Conservation (phyloP, 2,797 vertebrate species). For the Aplochiton taeniatus region DNA sequence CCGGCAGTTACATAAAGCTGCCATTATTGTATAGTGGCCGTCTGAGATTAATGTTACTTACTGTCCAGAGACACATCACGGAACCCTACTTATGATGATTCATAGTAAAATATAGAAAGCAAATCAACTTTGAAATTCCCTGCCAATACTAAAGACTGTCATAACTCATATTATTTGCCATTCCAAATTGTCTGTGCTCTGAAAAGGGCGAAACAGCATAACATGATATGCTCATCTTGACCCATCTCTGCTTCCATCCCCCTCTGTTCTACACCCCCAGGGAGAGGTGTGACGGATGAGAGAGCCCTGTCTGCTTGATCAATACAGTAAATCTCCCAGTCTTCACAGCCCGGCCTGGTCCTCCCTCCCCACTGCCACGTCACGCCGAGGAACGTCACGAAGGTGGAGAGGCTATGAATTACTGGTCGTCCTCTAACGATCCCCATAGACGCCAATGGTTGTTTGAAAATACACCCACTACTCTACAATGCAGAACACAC, state of each 20-base stretch:
- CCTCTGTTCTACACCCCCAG: too few species aligned
- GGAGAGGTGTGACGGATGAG: constrained; percentile 14
- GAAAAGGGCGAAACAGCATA: too few species aligned
- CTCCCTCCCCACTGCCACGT: constrained; percentile 2
- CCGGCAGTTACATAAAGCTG: neutral
- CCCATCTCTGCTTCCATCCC: neutral
- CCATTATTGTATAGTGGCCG: neutral
- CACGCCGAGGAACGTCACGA: constrained; percentile 36
- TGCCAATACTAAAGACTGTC: neutral
- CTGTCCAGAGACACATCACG: constrained; percentile 41
- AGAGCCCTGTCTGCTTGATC: constrained; percentile 16
- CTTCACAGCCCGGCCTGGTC: constrained; percentile 5
- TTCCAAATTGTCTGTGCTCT: too few species aligned
- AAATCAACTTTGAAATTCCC: neutral
- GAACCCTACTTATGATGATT: constrained; percentile 35
- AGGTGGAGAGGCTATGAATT: constrained; percentile 35
- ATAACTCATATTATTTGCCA: too few species aligned
- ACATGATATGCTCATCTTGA: too few species aligned
- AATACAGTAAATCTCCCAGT: constrained; percentile 36
- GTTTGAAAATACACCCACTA: constrained; percentile 27
- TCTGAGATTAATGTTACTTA: constrained; percentile 17
- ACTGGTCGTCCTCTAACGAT: constrained; percentile 52
- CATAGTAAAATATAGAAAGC: neutral
- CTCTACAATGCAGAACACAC: neutral
- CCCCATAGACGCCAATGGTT: too few species aligned